Conservation (phyloP, 92 coral and sea anemone genomes). For the Palythoa heliodiscus region DNA sequence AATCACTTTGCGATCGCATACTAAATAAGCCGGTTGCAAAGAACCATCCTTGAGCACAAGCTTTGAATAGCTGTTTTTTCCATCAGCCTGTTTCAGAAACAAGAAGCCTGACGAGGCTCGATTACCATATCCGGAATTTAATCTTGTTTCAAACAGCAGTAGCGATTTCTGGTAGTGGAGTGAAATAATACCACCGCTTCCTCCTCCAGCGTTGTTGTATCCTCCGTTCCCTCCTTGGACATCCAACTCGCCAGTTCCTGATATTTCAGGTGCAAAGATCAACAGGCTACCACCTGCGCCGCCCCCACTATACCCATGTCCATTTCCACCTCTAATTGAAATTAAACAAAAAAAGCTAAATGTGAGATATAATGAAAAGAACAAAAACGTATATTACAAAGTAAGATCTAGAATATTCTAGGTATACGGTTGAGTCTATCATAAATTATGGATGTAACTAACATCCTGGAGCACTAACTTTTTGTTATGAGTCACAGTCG, state of each 20-base stretch:
- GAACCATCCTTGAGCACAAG: constrained; percentile 55
- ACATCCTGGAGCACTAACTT: too few species aligned
- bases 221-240: constrained; percentile 70
- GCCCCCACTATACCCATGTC: constrained; percentile 55
- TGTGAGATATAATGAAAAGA: not conserved
- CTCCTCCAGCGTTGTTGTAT: constrained; percentile 51
- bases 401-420: not conserved
- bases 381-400: not conserved
- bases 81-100: constrained; percentile 19
- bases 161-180: constrained; percentile 51
- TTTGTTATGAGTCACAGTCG: too few species aligned
- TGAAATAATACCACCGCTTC: constrained; percentile 78
- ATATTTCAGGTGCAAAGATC: constrained; percentile 37
- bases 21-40: constrained; percentile 32
- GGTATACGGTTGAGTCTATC: not conserved
- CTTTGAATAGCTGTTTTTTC: constrained; percentile 29
- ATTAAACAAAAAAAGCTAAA: not conserved
- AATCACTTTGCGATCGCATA: constrained; percentile 51
- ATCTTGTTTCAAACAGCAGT: constrained; percentile 23
- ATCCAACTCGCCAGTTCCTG: constrained; percentile 61
- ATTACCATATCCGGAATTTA: constrained; percentile 55
- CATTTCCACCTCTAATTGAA: constrained; percentile 56
- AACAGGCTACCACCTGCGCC: constrained; percentile 73
- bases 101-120: constrained; percentile 58
- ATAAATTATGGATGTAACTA: not conserved